Evolutionary conservation across 2,113 vertebrate genomes (phyloP), one percentile per base, ranked within the genome.

Genomic region (Austrofundulus limnaeus): DNA sequence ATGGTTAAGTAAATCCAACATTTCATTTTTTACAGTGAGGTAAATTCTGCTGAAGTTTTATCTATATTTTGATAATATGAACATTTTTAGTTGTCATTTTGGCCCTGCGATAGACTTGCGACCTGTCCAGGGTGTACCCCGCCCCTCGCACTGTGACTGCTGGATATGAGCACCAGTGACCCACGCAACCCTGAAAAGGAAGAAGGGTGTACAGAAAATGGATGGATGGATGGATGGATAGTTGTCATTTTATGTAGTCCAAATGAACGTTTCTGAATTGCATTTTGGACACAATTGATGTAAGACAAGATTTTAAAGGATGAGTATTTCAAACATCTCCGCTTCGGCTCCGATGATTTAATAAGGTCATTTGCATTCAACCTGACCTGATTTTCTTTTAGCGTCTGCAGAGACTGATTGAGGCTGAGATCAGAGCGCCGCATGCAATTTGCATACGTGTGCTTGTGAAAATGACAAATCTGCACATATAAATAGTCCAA

Each of bases 401-500:
- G n/a, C 16, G 7, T 47, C 11, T 47, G 34, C 52, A 53, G 56
- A 49, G 46, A 25, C 19, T 20, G 21, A n/a, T 15, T 20, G 37
- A 63, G 16, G 24, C 37, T 63, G 24, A 42, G 56, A 69, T 64
- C 13, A 53, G 28, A 51, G 59, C 19, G 14, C 8, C 5, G 21
- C 41, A 11, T 56, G 59, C 16, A 57, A 70, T 74, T 70, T 61
- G 61, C 48, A 70, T 53, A 73, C 19, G 55, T 17, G 59, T 38
- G 31, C 65, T 63, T n/a, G 1, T 47, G 55, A 67, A 66, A 60
- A 64, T 38, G 48, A 49, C 42, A 49, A 67, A 42, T 71, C 56
- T 42, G 52, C 64, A 63, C 17, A 4, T 39, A 38, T 61, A 73
- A 48, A 74, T 19, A 57, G 39, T 66, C 61, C 68, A 67, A 58